Evolutionary conservation across 2,113 vertebrate genomes (phyloP), one percentile per base, ranked within the genome.

Genomic region (Ailuropoda melanoleuca): DNA sequence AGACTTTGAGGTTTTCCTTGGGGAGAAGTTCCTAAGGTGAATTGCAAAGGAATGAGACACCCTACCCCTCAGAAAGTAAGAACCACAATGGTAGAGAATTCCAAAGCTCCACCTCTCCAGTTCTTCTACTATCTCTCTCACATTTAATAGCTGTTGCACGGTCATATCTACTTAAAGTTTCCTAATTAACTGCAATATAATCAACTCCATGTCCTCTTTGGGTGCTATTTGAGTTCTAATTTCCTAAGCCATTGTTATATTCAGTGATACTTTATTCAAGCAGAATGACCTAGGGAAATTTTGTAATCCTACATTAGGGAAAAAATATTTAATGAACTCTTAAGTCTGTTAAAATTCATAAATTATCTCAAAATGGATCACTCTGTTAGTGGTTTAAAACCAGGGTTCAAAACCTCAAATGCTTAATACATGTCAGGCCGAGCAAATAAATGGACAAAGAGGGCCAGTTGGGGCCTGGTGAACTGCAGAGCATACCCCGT

Each of bases 191-290:
- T 37, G 64, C 37, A 84, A 56, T 80, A 75, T 58, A 37, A 68
- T 72, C 23, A 58, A 83, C 39, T 62, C 19, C 43, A 11, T 34
- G 87, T 95, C 50, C 34, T 95, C 2, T 64, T 26, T 89, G 58
- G n/a, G 72, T 72, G 19, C 18, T 93, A 91, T 62, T 26, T 8
- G 56, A 39, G 72, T 85, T 93, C 77, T 85, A 90, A 60, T 53
- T 84, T 37, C 48, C 80, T 86, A 84, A 81, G 86, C 31, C 62
- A 55, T 56, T 53, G 77, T 82, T 37, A 85, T 19, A 56, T 70
- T 96, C 46, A 93, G 24, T 92, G 29, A 83, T 48, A 87, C 17
- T 89, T 77, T 72, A 92, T 89, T 89, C 46, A 93, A 72, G 18
- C 96, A 86, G 77, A 78, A 78, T 68, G 18, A 92, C 39, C 9